Conservation (phyloP, 2,797 vertebrate genomes). For the Megalops cyprinoides region DNA sequence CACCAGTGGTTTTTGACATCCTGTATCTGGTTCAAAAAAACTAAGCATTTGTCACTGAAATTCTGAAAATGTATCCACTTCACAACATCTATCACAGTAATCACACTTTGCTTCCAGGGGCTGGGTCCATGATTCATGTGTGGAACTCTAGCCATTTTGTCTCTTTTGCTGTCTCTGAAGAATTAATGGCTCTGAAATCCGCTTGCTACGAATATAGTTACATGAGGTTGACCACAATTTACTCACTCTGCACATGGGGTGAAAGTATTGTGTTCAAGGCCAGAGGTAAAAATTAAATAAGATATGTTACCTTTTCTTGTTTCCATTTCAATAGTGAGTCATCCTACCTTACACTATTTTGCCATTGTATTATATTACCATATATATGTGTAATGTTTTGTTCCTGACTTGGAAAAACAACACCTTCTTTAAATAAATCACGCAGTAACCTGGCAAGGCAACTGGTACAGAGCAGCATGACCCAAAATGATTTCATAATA, state of each 20-base stretch:
- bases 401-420: too few relatives aligned
- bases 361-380: too few relatives aligned
- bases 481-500: too few relatives aligned
- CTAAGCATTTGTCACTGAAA: slow-evolving; percentile 17
- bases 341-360: too few relatives aligned
- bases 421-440: too few relatives aligned
- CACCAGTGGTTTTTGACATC: slow-evolving; percentile 2
- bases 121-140: slow-evolving; percentile 11
- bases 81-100: slow-evolving; percentile 24
- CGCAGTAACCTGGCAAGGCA: too few relatives aligned
- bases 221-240: slow-evolving; percentile 12
- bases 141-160: slow-evolving; percentile 16
- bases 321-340: too few relatives aligned
- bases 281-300: not conserved
- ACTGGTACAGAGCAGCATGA: too few relatives aligned
- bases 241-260: not conserved
- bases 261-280: not conserved
- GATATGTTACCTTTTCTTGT: too few relatives aligned
- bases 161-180: not conserved
- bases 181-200: slow-evolving; percentile 2
- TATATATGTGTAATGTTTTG: too few relatives aligned
- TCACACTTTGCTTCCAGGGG: slow-evolving; percentile 19
- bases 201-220: not conserved
- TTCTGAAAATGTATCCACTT: slow-evolving; percentile 18
- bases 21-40: not conserved